These are phyloP conservation scores for Narcine bancroftii DNA, from an alignment of 2,113 vertebrate genomes.

Conservation along the genomic window DNA sequence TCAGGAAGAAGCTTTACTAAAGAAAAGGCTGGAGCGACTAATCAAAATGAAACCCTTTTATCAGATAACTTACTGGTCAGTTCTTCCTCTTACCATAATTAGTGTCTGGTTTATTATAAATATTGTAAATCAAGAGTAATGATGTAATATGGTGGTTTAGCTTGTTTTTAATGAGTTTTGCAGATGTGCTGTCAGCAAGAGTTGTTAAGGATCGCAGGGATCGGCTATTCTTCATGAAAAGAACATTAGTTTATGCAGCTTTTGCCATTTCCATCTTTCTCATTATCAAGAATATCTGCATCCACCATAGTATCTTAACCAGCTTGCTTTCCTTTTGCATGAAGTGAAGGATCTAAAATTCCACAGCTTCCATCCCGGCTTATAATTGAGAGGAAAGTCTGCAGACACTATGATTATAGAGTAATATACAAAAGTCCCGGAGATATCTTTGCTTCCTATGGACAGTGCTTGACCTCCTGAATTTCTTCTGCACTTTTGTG, in stretches of 20 bases:
- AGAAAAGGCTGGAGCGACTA: constrained; percentile 11
- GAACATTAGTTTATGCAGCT: not conserved
- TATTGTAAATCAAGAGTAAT: not conserved
- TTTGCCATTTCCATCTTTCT: not conserved
- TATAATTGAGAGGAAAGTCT: no score
- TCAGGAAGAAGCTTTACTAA: constrained; percentile 26
- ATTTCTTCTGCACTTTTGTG: no score
- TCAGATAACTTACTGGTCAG: not conserved
- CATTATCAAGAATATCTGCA: not conserved
- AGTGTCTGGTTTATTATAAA: not conserved
- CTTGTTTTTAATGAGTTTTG: not conserved
- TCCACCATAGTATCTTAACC: not conserved
- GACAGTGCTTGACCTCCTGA: no score
- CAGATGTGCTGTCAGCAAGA: not conserved
- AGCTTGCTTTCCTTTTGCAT: not conserved
- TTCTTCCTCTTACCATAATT: not conserved
- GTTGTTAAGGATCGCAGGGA: not conserved
- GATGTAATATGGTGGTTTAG: not conserved
- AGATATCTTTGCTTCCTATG: no score
- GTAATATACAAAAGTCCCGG: no score
- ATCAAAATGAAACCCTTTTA: not conserved
- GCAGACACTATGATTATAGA: no score
- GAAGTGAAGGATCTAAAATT: not conserved
- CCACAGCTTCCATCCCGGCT: no score
- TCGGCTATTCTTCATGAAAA: not conserved